Percentiles rank a stretch among this genome's conserved stretches.
Evolutionary conservation across 1,140 invertebrate genomes (phyloP).

Genomic region (Portunus trituberculatus): DNA sequence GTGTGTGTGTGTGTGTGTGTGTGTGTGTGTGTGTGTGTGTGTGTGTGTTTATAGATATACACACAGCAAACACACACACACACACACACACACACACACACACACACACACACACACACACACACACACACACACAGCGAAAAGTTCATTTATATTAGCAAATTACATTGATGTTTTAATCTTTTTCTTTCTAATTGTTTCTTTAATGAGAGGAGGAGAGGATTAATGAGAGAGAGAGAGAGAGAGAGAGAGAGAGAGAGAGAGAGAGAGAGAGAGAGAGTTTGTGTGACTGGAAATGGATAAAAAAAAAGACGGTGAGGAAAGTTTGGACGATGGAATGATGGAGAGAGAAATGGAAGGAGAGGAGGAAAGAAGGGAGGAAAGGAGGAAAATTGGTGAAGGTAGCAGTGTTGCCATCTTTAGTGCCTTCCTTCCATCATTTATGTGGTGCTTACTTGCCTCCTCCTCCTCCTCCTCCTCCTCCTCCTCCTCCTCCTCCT

Average conservation of each 20-base stretch:
- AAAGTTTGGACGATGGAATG: not conserved
- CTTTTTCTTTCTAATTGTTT: too few species aligned
- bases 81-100: too few species aligned
- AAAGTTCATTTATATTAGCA: too few species aligned
- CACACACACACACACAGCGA: too few species aligned
- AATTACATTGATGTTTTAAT: too few species aligned
- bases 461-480: constrained; percentile 4
- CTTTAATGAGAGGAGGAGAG: too few species aligned
- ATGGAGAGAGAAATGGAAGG: not conserved
- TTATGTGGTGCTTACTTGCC: not conserved
- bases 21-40: not conserved
- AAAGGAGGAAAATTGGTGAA: not conserved
- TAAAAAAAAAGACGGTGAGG: not conserved
- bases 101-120: too few species aligned
- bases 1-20: not conserved
- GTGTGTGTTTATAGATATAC: not conserved
- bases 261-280: constrained; percentile 20
- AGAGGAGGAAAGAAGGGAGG: not conserved
- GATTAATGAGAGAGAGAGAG: constrained; percentile 10
- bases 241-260: constrained; percentile 17
- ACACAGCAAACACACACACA: not conserved
- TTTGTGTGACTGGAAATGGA: not conserved
- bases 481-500: constrained; percentile 16
- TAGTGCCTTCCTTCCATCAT: not conserved
- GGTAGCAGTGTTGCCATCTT: not conserved